These are phyloP conservation scores for Phanerotoma sp. DNA, from an alignment of 2,888 invertebrate genomes.

Conservation along the genomic window DNA sequence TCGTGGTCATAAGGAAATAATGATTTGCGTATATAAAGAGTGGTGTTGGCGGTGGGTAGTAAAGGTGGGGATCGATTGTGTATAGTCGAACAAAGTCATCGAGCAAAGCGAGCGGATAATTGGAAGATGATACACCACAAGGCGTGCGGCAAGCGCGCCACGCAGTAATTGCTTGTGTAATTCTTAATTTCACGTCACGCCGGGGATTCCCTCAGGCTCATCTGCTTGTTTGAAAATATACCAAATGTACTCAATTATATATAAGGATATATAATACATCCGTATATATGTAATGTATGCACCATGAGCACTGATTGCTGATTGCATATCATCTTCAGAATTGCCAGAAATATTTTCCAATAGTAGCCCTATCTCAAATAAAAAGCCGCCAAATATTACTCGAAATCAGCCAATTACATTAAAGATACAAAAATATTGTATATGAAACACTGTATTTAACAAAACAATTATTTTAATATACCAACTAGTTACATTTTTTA, in stretches of 20 bases:
- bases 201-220: conserved; percentile 42
- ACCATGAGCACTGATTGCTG: too few relatives aligned
- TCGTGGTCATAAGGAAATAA: conserved; percentile 30
- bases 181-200: conserved; percentile 55
- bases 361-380: too few relatives aligned
- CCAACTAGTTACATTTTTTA: too few relatives aligned
- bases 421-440: too few relatives aligned
- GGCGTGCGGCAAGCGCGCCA: conserved; percentile 46
- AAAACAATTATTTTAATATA: too few relatives aligned
- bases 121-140: conserved; percentile 53
- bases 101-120: conserved; percentile 44
- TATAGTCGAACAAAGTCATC: conserved; percentile 35
- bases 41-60: neutral
- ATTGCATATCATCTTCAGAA: too few relatives aligned
- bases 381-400: too few relatives aligned
- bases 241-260: conserved; percentile 10
- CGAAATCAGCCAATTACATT: too few relatives aligned
- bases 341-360: too few relatives aligned
- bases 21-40: neutral
- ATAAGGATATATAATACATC: too few relatives aligned
- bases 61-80: conserved; percentile 11
- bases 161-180: conserved; percentile 53
- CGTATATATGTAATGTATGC: too few relatives aligned
- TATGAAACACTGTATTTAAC: too few relatives aligned
- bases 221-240: conserved; percentile 24